Conservation (phyloP, 2,113 vertebrate genomes). For the Mellivora capensis region DNA sequence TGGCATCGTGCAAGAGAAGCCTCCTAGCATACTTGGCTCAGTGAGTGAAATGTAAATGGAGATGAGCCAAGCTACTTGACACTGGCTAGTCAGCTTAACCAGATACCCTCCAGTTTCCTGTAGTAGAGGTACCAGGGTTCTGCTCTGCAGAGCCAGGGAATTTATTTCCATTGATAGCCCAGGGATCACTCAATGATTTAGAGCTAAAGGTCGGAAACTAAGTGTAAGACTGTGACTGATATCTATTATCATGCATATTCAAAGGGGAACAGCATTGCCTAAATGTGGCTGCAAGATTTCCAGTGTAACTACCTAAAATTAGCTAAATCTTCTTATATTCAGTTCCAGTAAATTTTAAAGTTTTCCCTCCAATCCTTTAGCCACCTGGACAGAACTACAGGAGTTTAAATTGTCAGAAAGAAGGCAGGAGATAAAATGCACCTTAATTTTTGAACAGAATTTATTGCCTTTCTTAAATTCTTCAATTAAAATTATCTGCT, state of each 20-base stretch:
- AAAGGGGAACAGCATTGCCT: not conserved
- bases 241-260: not conserved
- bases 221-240: not conserved
- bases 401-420: not conserved
- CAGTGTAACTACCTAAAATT: not conserved
- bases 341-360: not conserved
- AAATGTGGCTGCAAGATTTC: not conserved
- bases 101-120: slow-evolving; percentile 85
- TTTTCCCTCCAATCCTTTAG: not conserved
- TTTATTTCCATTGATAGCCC: slow-evolving; percentile 66
- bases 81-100: slow-evolving; percentile 90
- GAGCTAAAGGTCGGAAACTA: not conserved
- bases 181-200: slow-evolving; percentile 1
- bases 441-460: slow-evolving; percentile 19
- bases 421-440: not conserved
- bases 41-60: slow-evolving; percentile 81
- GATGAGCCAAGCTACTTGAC: slow-evolving; percentile 79
- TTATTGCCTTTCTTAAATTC: not conserved
- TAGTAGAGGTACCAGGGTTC: slow-evolving; percentile 69
- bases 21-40: slow-evolving; percentile 74
- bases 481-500: not conserved
- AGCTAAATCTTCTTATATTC: not conserved
- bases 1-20: slow-evolving; percentile 78
- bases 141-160: slow-evolving; percentile 66
- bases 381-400: not conserved